Evolutionary conservation across 2,113 vertebrate species (phyloP), one percentile per base, ranked within the genome.

Genomic region (Sturnira hondurensis): DNA sequence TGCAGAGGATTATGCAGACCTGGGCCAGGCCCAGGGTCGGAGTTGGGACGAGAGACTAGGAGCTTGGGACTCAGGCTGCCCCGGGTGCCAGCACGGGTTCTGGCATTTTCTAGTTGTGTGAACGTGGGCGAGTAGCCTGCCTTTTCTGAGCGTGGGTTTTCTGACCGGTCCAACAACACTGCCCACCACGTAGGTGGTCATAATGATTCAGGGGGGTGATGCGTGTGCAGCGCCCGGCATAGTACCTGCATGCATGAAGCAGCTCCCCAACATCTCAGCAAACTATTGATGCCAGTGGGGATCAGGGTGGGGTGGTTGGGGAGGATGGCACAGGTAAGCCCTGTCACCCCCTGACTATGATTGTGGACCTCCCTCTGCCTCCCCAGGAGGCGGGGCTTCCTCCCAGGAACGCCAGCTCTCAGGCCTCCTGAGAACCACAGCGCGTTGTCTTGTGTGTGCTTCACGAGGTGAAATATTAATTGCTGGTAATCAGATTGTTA

Each of bases 391-490:
- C 17, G 4, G 26, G 43, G 22, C 11, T 22, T 68, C 50, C 54
- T 80, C 56, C 36, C 28, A 2, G 47, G 71, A 52, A 15, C 3
- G 6, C 41, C 78, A 19, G 73, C 24, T 31, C 41, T 4, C 14
- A 80, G 71, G 2, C 36, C 38, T 63, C 38, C 43, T 36, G 2
- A 17, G 68, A 33, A 43, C 11, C 4, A 0, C n/a, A 91, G 20
- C 3, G 41, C 8, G 63, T 11, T 26, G 56, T 45, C 81, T 38
- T 19, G 68, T 26, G 22, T 16, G 33, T 24, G 14, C 0, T 63
- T 43, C 26, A 4, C 0, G 1, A 63, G 43, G 24, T 31, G 19
- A 50, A 4, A 0, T 36, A 20, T 7, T 63, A 31, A 24, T 10
- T 9, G 50, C 14, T 2, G 68, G 33, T 26, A 6, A 52, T 15